These are phyloP conservation scores for Globia sparganii DNA, from an alignment of 2,888 invertebrate genomes.

Conservation along the genomic window DNA sequence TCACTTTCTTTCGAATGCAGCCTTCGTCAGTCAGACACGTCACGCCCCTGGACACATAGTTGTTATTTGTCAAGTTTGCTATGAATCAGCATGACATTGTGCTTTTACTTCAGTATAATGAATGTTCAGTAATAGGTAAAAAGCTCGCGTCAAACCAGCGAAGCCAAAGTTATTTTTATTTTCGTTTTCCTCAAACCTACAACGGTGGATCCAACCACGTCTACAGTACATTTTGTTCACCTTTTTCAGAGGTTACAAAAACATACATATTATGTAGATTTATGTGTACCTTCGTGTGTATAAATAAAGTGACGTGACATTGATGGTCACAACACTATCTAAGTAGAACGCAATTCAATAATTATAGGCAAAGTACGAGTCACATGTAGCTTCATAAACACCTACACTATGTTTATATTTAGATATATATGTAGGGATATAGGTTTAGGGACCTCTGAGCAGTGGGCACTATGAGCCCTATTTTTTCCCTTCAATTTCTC, in stretches of 20 bases:
- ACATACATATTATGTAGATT: not conserved
- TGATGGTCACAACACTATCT: conserved; percentile 23
- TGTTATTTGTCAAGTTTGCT: conserved; percentile 34
- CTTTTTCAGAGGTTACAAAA: conserved; percentile 20
- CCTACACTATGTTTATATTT: conserved; percentile 58
- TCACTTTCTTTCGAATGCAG: conserved; percentile 58
- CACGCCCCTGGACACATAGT: conserved; percentile 28
- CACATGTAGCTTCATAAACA: conserved; percentile 38
- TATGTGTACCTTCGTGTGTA: conserved; percentile 8
- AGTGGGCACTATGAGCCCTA: not conserved
- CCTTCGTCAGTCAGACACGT: conserved; percentile 59
- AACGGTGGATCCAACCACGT: not conserved
- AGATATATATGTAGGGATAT: conserved; percentile 39
- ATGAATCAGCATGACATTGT: conserved; percentile 34
- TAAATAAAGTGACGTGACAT: conserved; percentile 13
- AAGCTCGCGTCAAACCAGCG: conserved; percentile 26
- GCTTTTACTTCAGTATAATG: conserved; percentile 40
- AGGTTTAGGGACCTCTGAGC: conserved; percentile 23
- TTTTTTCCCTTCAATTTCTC: conserved; percentile 17
- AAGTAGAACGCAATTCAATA: conserved; percentile 57
- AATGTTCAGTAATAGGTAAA: conserved; percentile 24
- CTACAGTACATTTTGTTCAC: conserved; percentile 16
- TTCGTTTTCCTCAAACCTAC: conserved; percentile 17
- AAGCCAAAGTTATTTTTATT: conserved; percentile 41
- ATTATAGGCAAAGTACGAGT: conserved; percentile 38